Percentiles rank a stretch among this genome's conserved stretches.
These are phyloP conservation scores for Meteorus sp. DNA, from an alignment of 1,140 invertebrate genomes.

Conservation along the genomic window DNA sequence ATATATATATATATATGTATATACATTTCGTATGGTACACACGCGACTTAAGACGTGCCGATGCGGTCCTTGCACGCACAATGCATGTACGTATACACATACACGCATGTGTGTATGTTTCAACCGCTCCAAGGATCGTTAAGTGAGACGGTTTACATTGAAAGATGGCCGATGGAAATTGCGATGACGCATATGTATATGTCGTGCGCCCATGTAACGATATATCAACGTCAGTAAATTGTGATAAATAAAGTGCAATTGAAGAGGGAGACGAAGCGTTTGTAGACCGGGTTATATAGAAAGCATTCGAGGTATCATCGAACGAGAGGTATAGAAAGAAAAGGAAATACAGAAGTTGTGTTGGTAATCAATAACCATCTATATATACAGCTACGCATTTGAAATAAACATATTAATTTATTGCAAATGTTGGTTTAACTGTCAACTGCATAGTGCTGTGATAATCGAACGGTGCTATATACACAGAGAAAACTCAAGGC, in stretches of 20 bases:
- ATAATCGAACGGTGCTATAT: too few relatives aligned
- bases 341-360: too few relatives aligned
- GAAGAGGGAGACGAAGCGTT: constrained; percentile 36
- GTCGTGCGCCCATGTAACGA: constrained; percentile 44
- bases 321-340: constrained; percentile 20
- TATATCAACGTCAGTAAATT: constrained; percentile 56
- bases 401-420: too few relatives aligned
- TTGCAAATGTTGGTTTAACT: too few relatives aligned
- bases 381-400: too few relatives aligned
- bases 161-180: constrained; percentile 55
- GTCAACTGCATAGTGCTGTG: too few relatives aligned
- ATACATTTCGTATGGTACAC: background rate
- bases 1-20: background rate
- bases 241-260: constrained; percentile 57
- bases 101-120: too few relatives aligned
- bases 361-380: too few relatives aligned
- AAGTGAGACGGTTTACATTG: constrained; percentile 54
- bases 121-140: constrained; percentile 41
- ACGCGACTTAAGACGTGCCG: background rate
- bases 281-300: constrained; percentile 10
- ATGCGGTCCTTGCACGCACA: background rate
- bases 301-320: constrained; percentile 24
- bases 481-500: too few relatives aligned
- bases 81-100: background rate
- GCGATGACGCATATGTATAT: constrained; percentile 48